Base-by-base conservation (phyloP, 2,113 vertebrate genomes). In the Leptobrachium ailaonicum region DNA sequence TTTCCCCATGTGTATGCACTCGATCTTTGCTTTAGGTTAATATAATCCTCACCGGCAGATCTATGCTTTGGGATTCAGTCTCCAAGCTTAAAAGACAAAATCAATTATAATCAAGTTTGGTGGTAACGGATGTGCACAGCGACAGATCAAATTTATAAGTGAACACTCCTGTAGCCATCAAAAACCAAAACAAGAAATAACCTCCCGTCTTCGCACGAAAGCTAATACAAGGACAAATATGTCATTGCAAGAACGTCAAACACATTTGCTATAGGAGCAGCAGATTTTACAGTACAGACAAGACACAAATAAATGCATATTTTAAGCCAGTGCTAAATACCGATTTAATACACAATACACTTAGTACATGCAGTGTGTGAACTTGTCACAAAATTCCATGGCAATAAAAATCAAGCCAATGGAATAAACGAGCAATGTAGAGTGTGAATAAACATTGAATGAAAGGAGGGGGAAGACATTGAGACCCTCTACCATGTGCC, bases 121-220 rank as follows among this genome's bases (percentile, higher is more conserved):
- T 14, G 2, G 45, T 13, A 78, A 80, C 60, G 40, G 63, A 74
- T 67, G 56, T 67, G 40, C 41, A 6, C 63, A 4, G 41, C 58
- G n/a, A 41, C 14, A 80, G 41, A 73, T 73, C 63, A 80, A 44
- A 73, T 74, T 68, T 80, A 74, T 41, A 80, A 67, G 63, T 14
- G 66, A 12, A 67, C 10, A 47, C 44, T 63, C 45, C 44, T 53
- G 42, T 58, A 73, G 42, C 63, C 43, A 7, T 68, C 71, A 3
- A n/a, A 68, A n/a, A 41, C 47, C 44, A 41, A 32, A 79, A 71
- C 58, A 14, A 60, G 41, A 7, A 67, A 42, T 11, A 3, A 53
- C 41, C 47, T 47, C 20, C 12, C 41, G 42, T 67, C 41, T 67
- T 41, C 44, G 66, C 66, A 77, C 54, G 45, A 10, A 56, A 77